Evolutionary conservation across 92 coral and sea anemone species (phyloP).

Genomic region (Parazoanthus atlanticus): DNA sequence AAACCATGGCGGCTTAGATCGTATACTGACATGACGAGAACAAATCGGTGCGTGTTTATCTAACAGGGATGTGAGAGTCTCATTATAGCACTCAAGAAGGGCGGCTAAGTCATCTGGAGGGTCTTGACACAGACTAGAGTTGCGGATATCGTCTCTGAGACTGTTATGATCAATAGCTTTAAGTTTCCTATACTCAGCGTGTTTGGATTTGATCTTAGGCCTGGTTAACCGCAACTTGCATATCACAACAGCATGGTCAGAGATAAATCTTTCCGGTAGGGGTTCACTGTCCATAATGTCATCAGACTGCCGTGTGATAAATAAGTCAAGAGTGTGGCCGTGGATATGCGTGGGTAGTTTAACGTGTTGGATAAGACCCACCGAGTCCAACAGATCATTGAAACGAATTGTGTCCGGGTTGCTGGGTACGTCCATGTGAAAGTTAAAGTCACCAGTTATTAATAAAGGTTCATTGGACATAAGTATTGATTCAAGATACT

Average conservation of each 20-base stretch:
- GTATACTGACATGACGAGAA: constrained; percentile 27
- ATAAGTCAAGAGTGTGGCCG: constrained; percentile 25
- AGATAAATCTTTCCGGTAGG: constrained; percentile 39
- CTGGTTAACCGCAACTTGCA: constrained; percentile 29
- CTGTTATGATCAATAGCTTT: constrained; percentile 28
- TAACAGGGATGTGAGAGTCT: constrained; percentile 35
- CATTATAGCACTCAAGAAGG: constrained; percentile 49
- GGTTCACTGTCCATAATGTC: constrained; percentile 9
- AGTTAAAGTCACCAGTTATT: background rate
- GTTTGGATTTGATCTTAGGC: constrained; percentile 14
- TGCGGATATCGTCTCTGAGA: constrained; percentile 38
- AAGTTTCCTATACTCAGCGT: constrained; percentile 42
- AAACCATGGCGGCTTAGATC: constrained; percentile 51
- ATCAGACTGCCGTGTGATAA: constrained; percentile 7
- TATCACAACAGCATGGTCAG: constrained; percentile 41
- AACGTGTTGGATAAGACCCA: constrained; percentile 41
- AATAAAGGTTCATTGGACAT: constrained; percentile 45
- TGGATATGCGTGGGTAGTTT: constrained; percentile 21
- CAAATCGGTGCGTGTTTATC: constrained; percentile 61
- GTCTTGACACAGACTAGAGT: constrained; percentile 1
- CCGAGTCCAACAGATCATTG: constrained; percentile 37
- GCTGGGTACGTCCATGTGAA: constrained; percentile 26
- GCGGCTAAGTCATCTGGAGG: constrained; percentile 25
- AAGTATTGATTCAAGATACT: constrained; percentile 43
- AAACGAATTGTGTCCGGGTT: constrained; percentile 38